Conservation (phyloP, 1,140 invertebrate genomes). For the Penaeus japonicus region DNA sequence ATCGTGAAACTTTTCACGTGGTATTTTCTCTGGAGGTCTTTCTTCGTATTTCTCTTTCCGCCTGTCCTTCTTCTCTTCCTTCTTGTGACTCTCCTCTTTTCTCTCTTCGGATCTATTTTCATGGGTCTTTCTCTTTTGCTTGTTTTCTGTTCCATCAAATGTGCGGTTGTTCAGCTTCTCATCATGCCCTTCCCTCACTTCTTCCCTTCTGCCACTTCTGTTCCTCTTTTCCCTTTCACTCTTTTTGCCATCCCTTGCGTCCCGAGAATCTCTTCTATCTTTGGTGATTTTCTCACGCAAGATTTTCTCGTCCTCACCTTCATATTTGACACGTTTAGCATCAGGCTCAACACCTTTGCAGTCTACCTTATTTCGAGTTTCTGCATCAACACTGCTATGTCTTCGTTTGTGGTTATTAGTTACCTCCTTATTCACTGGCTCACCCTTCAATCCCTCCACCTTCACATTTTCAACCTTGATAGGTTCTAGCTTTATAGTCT, state of each 20-base stretch:
- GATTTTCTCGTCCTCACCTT: slow-evolving; percentile 58
- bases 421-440: slow-evolving; percentile 30
- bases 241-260: slow-evolving; percentile 54
- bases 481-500: slow-evolving; percentile 4
- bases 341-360: slow-evolving; percentile 44
- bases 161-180: slow-evolving; percentile 50
- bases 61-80: slow-evolving; percentile 45
- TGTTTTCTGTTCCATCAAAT: slow-evolving; percentile 3
- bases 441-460: slow-evolving; percentile 29
- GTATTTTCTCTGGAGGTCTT: background rate
- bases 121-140: slow-evolving; percentile 41
- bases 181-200: slow-evolving; percentile 62
- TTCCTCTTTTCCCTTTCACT: slow-evolving; percentile 64
- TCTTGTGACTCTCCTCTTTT: slow-evolving; percentile 41
- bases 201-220: slow-evolving; percentile 62
- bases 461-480: slow-evolving; percentile 37
- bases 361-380: slow-evolving; percentile 26
- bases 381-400: slow-evolving; percentile 45
- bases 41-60: slow-evolving; percentile 40
- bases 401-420: slow-evolving; percentile 54
- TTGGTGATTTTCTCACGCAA: slow-evolving; percentile 51
- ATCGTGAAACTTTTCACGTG: background rate
- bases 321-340: slow-evolving; percentile 49
- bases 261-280: slow-evolving; percentile 61
- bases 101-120: slow-evolving; percentile 33